Conservation (phyloP, 2,888 invertebrate genomes). For the Apamea sordens region DNA sequence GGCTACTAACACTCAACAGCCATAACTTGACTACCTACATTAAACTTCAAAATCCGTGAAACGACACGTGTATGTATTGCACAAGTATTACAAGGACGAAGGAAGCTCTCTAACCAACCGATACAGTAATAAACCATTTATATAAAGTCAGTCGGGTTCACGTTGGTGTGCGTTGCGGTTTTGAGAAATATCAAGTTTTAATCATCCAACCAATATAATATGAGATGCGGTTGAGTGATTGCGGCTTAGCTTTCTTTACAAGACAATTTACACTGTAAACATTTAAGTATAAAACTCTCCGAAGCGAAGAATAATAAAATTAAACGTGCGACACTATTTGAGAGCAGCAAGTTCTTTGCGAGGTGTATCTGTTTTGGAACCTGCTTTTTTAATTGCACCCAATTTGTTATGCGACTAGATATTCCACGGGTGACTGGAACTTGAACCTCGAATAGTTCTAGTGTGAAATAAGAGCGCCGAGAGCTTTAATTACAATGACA, state of each 20-base stretch:
- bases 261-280: constrained; percentile 33
- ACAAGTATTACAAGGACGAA: constrained; percentile 18
- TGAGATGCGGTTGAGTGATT: constrained; percentile 54
- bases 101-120: constrained; percentile 2
- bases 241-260: constrained; percentile 16
- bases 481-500: constrained; percentile 37
- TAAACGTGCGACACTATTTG: constrained; percentile 41
- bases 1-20: constrained; percentile 9
- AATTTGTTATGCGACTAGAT: constrained; percentile 70
- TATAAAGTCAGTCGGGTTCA: constrained; percentile 32
- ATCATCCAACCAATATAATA: constrained; percentile 43
- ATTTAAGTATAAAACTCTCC: constrained; percentile 42
- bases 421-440: constrained; percentile 48
- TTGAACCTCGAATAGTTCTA: constrained; percentile 26
- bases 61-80: constrained; percentile 30
- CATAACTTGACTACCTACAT: neutral
- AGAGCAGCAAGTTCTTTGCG: constrained; percentile 42
- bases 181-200: constrained; percentile 20
- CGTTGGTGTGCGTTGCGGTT: constrained; percentile 42
- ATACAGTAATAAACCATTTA: constrained; percentile 1
- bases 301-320: constrained; percentile 38
- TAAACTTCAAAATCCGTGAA: constrained; percentile 11
- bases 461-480: constrained; percentile 27
- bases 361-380: constrained; percentile 19
- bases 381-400: constrained; percentile 57